Evolutionary conservation across 1,140 invertebrate species (phyloP).

Genomic region (Wasmannia auropunctata): DNA sequence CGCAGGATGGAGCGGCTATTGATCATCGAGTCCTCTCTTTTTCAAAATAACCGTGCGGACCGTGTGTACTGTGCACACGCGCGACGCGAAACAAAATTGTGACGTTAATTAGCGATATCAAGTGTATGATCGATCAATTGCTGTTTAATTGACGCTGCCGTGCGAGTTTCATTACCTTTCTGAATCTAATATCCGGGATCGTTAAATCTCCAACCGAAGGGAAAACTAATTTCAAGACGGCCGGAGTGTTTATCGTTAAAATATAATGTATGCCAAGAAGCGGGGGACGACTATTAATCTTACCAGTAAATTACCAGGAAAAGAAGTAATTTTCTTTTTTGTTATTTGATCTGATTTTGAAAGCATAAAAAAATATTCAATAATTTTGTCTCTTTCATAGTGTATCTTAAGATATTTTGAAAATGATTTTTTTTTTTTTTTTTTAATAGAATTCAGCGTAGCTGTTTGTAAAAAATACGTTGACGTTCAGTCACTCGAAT

Average conservation of each 20-base stretch:
- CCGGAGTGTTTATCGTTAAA: slow-evolving; percentile 22
- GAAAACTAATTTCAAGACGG: slow-evolving; percentile 5
- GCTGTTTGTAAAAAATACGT: not conserved
- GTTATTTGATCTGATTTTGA: not conserved
- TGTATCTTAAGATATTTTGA: not conserved
- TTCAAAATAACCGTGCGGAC: not conserved
- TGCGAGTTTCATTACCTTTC: not conserved
- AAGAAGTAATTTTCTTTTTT: not conserved
- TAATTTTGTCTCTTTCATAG: not conserved
- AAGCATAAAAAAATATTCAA: not conserved
- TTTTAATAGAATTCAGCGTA: too few relatives aligned
- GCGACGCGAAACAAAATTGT: not conserved
- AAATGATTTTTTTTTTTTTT: not conserved
- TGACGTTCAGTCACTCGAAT: not conserved
- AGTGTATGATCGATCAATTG: not conserved
- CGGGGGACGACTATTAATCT: not conserved
- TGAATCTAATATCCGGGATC: not conserved
- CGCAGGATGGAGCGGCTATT: not conserved
- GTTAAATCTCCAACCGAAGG: not conserved
- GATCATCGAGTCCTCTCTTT: not conserved
- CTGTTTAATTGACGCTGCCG: not conserved
- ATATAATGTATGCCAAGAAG: not conserved
- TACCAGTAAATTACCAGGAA: not conserved
- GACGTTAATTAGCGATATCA: not conserved
- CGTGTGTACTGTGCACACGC: too few relatives aligned